Evolutionary conservation across 1,140 invertebrate species (phyloP).

Genomic region (Gryon sp.): DNA sequence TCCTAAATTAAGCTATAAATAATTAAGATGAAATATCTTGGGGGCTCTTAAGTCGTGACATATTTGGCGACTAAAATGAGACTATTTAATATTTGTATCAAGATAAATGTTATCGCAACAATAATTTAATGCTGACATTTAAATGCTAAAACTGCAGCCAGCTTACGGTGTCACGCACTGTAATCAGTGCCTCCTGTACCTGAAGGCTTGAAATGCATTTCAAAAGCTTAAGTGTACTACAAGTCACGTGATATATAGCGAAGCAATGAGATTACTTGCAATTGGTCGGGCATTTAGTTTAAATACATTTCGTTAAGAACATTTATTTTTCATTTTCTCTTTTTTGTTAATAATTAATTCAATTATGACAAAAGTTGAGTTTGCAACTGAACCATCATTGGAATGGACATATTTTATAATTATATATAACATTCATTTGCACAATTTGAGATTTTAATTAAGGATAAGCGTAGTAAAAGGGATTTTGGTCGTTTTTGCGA

Average conservation of each 20-base stretch:
- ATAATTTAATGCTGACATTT: constrained; percentile 47
- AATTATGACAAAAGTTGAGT: too few relatives aligned
- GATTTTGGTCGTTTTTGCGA: too few relatives aligned
- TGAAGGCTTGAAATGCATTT: constrained; percentile 56
- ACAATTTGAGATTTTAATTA: too few relatives aligned
- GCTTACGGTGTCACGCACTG: constrained; percentile 47
- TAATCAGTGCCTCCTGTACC: constrained; percentile 52
- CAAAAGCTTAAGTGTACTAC: constrained; percentile 46
- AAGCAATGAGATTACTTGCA: constrained; percentile 51
- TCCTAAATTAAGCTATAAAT: too few relatives aligned
- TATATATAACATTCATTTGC: too few relatives aligned
- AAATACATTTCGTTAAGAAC: constrained; percentile 25
- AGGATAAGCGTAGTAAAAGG: too few relatives aligned
- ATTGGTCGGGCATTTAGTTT: constrained; percentile 29
- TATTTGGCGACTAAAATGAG: background rate
- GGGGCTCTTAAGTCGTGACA: background rate
- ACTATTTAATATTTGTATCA: constrained; percentile 29
- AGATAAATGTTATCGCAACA: constrained; percentile 30
- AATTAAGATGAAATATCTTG: too few relatives aligned
- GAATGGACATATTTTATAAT: too few relatives aligned
- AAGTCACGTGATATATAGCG: constrained; percentile 47
- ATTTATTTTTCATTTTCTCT: too few relatives aligned
- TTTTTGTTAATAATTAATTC: too few relatives aligned
- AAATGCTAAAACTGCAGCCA: constrained; percentile 41
- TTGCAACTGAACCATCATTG: too few relatives aligned